Percentiles rank a stretch among this genome's conserved stretches.
phyloP scores from a whole-genome alignment of 2,797 vertebrate species.

The Allobates femoralis region DNA sequence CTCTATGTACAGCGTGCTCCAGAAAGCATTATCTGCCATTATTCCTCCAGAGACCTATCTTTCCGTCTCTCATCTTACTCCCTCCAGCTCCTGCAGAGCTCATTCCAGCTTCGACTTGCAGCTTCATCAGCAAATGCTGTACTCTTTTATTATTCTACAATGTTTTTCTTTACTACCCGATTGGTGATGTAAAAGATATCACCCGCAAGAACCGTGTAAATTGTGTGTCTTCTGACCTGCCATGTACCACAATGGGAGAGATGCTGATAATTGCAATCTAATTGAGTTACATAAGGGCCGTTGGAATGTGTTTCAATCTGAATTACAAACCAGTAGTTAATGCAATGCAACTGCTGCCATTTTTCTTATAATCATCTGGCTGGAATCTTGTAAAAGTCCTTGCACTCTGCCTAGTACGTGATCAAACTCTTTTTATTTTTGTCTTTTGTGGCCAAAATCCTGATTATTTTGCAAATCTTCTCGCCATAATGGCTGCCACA shows the following conservation, averaged over 20 bases:
- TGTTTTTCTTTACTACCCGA: background rate
- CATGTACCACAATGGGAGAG: background rate
- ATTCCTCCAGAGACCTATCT: conserved; percentile 38
- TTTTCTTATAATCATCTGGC: background rate
- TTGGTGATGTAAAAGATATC: background rate
- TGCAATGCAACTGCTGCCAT: background rate
- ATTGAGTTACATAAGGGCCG: background rate
- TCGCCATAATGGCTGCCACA: background rate
- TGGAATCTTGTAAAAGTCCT: background rate
- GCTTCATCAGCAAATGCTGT: conserved; percentile 31
- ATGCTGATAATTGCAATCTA: background rate
- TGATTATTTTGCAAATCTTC: background rate
- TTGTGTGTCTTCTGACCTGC: background rate
- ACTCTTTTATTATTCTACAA: background rate
- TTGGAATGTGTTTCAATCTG: background rate
- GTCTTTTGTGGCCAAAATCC: background rate
- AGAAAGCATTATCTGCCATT: conserved; percentile 43
- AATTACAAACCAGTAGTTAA: background rate
- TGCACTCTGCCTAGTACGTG: background rate
- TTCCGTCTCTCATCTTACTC: conserved; percentile 30
- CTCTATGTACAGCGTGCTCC: conserved; percentile 6
- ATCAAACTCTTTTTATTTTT: background rate
- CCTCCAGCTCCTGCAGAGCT: conserved; percentile 14
- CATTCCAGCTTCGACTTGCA: conserved; percentile 20
- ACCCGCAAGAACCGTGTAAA: background rate